These are phyloP conservation scores for Alloplasta piceator DNA, from an alignment of 2,888 invertebrate species.

Conservation along the genomic window DNA sequence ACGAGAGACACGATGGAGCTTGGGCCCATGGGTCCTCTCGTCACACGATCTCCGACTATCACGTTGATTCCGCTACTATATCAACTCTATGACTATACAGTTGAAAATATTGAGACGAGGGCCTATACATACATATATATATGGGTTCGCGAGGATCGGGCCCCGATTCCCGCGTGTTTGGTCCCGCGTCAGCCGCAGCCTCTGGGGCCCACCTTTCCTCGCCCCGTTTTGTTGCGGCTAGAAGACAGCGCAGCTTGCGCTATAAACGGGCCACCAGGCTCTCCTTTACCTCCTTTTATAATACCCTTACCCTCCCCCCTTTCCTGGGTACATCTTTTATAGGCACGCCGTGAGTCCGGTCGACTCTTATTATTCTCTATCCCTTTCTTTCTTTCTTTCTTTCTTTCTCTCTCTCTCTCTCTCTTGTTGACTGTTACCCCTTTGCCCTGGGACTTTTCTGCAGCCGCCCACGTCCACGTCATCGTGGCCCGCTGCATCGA, in stretches of 20 bases:
- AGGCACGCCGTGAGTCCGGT: slow-evolving; percentile 31
- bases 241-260: slow-evolving; percentile 14
- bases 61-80: neutral
- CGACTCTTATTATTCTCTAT: slow-evolving; percentile 27
- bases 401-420: slow-evolving; percentile 14
- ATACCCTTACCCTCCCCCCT: slow-evolving; percentile 4
- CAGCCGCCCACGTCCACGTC: slow-evolving; percentile 57
- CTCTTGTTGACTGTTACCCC: slow-evolving; percentile 35
- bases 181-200: slow-evolving; percentile 47
- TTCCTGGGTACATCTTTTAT: slow-evolving; percentile 20
- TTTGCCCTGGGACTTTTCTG: slow-evolving; percentile 51
- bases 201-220: slow-evolving; percentile 62
- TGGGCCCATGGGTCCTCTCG: slow-evolving; percentile 57
- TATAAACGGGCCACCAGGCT: slow-evolving; percentile 56
- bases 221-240: slow-evolving; percentile 49
- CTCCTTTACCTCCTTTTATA: slow-evolving; percentile 39
- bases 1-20: slow-evolving; percentile 57
- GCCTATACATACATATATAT: slow-evolving; percentile 20
- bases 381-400: slow-evolving; percentile 7
- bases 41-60: slow-evolving; percentile 56
- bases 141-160: slow-evolving; percentile 46
- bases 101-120: neutral
- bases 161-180: slow-evolving; percentile 38
- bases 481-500: slow-evolving; percentile 48
- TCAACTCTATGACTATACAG: neutral